Percentiles rank a stretch among this genome's conserved stretches.
phyloP scores from a whole-genome alignment of 2,113 vertebrate genomes.

The Xiphophorus couchianus region DNA sequence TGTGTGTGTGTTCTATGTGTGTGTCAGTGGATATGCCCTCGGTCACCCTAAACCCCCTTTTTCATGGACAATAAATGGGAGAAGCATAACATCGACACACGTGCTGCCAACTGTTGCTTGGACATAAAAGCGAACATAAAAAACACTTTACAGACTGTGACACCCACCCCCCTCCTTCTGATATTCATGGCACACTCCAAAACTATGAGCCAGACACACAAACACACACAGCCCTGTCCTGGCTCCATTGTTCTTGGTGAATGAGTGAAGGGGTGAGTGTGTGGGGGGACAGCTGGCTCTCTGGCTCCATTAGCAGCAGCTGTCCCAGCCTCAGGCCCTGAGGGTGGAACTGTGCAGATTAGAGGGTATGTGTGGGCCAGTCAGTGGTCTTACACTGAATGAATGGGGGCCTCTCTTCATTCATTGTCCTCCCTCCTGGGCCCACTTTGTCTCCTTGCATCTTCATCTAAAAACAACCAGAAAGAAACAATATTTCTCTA shows the following conservation, averaged over 20 bases:
- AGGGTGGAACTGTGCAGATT: constrained; percentile 86
- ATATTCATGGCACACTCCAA: constrained; percentile 72
- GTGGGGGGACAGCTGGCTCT: constrained; percentile 89
- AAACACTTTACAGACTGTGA: constrained; percentile 70
- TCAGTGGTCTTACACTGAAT: constrained; percentile 82
- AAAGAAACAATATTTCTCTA: constrained; percentile 4
- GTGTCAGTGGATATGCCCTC: constrained; percentile 42
- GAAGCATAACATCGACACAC: constrained; percentile 83
- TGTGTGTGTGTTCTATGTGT: constrained; percentile 22
- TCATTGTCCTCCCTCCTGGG: constrained; percentile 62
- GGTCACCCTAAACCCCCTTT: constrained; percentile 54
- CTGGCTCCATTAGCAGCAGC: constrained; percentile 90
- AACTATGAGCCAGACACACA: constrained; percentile 51
- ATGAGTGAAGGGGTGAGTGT: constrained; percentile 58
- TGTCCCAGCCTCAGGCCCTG: constrained; percentile 83
- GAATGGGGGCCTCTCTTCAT: constrained; percentile 73
- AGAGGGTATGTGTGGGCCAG: constrained; percentile 82
- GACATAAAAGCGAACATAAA: constrained; percentile 76
- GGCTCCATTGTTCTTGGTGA: constrained; percentile 77
- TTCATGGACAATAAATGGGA: constrained; percentile 67
- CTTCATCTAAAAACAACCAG: constrained; percentile 27
- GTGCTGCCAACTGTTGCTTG: constrained; percentile 94
- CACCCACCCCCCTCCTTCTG: constrained; percentile 52
- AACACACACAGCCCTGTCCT: constrained; percentile 50
- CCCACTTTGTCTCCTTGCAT: constrained; percentile 60